Evolutionary conservation across 2,797 vertebrate genomes (phyloP).

Genomic region (Astyanax mexicanus): DNA sequence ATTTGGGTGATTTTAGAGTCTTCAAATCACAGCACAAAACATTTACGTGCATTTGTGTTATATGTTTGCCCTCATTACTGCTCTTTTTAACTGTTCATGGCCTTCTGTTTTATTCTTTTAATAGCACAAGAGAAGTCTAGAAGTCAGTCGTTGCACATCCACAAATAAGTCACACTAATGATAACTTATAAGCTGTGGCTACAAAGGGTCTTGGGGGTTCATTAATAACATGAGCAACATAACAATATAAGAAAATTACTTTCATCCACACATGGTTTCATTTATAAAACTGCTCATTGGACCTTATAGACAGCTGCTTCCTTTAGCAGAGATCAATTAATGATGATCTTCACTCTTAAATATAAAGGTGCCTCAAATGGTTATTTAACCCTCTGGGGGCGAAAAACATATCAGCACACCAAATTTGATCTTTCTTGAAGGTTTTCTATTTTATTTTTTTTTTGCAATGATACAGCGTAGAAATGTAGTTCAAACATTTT

Average conservation of each 20-base stretch:
- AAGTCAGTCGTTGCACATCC: too few relatives aligned
- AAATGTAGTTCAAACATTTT: too few relatives aligned
- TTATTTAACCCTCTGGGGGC: too few relatives aligned
- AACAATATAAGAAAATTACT: slow-evolving; percentile 1
- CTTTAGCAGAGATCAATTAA: too few relatives aligned
- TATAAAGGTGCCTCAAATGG: too few relatives aligned
- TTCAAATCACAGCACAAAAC: slow-evolving; percentile 70
- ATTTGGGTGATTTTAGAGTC: slow-evolving; percentile 74
- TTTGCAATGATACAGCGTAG: too few relatives aligned
- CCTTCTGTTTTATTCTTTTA: slow-evolving; percentile 43
- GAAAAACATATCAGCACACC: too few relatives aligned
- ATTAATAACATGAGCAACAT: background rate
- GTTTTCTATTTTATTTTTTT: too few relatives aligned
- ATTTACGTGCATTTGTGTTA: slow-evolving; percentile 38
- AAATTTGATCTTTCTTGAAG: too few relatives aligned
- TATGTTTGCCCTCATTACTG: background rate
- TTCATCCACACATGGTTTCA: background rate
- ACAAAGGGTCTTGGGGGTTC: background rate
- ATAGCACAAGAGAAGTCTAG: background rate
- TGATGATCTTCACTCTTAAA: too few relatives aligned
- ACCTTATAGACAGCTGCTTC: background rate
- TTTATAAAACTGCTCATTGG: background rate
- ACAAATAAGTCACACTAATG: background rate
- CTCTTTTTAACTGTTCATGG: slow-evolving; percentile 40
- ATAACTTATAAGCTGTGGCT: background rate